phyloP scores from a whole-genome alignment of 2,888 invertebrate species.

The Leistus spinibarbis region DNA sequence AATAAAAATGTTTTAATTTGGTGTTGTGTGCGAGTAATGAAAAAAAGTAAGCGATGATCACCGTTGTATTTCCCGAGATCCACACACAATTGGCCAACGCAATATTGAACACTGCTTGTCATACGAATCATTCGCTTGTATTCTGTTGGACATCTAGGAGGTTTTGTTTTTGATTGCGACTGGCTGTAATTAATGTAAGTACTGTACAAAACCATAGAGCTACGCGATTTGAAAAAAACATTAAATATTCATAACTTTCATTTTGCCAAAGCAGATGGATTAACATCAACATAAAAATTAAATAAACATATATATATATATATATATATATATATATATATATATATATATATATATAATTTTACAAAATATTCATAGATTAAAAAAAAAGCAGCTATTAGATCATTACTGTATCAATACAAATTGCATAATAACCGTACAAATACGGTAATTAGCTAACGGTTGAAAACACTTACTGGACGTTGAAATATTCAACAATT shows the following conservation, averaged over 20 bases:
- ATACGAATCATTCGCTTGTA: neutral
- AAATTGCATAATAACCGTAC: no score
- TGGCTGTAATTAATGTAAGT: constrained; percentile 40
- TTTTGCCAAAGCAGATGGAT: neutral
- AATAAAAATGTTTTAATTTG: constrained; percentile 40
- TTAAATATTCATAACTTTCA: constrained; percentile 31
- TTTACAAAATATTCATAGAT: no score
- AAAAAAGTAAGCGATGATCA: constrained; percentile 29
- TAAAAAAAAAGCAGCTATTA: no score
- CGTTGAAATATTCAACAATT: neutral
- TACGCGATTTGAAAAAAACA: constrained; percentile 16
- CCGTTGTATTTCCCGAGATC: neutral
- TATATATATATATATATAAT: no score
- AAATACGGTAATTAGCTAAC: no score
- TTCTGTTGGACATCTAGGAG: constrained; percentile 1
- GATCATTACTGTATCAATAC: no score
- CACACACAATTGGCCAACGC: neutral
- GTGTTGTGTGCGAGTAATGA: constrained; percentile 35
- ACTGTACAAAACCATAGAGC: constrained; percentile 12
- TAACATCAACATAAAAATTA: no score
- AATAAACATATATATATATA: no score
- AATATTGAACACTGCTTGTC: neutral
- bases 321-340: no score
- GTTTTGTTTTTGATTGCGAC: constrained; percentile 37
- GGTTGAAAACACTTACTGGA: no score